These are phyloP conservation scores for Campaea margaritaria DNA, from an alignment of 2,888 invertebrate genomes.

Conservation along the genomic window DNA sequence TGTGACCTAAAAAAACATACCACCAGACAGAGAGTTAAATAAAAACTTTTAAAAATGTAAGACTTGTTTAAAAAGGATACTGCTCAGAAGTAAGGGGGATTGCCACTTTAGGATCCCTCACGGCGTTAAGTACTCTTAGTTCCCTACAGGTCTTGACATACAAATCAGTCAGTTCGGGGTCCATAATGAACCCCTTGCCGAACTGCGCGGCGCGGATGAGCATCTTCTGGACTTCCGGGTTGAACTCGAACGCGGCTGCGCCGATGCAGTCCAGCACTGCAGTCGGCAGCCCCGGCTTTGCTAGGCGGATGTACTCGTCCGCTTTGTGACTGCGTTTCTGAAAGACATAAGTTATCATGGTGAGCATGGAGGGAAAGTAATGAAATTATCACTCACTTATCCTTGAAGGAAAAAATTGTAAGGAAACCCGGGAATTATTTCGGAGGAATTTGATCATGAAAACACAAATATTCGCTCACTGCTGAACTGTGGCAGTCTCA, in stretches of 20 bases:
- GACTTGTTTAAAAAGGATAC: conserved; percentile 87
- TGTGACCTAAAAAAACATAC: no score
- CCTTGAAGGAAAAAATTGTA: no score
- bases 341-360: conserved; percentile 35
- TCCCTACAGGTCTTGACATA: conserved; percentile 95
- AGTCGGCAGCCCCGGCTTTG: conserved; percentile 90
- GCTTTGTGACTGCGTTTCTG: conserved; percentile 95
- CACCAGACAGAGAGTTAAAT: neutral
- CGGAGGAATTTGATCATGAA: no score
- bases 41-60: no score
- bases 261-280: conserved; percentile 97
- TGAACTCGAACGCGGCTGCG: conserved; percentile 96
- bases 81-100: conserved; percentile 96
- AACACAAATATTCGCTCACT: no score
- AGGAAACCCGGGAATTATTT: no score
- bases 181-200: conserved; percentile 95
- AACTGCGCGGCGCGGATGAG: conserved; percentile 96
- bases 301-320: conserved; percentile 96
- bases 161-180: conserved; percentile 88
- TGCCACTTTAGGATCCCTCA: conserved; percentile 93
- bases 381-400: no score
- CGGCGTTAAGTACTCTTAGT: conserved; percentile 95
- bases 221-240: conserved; percentile 94
- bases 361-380: no score
- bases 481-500: no score